These are phyloP conservation scores for Diadophis punctatus DNA, from an alignment of 2,113 vertebrate species.

Conservation along the genomic window DNA sequence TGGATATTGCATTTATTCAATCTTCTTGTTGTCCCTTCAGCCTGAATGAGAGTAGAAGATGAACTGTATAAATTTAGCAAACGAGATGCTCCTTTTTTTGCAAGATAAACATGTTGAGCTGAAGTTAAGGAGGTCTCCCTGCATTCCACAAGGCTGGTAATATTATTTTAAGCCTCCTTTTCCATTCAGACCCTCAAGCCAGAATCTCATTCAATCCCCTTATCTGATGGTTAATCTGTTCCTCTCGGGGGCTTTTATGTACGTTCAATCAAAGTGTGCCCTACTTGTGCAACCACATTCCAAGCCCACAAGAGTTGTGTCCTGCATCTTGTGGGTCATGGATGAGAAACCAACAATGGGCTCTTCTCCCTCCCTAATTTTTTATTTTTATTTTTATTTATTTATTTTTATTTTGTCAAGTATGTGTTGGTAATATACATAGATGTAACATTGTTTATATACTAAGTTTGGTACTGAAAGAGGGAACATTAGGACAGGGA, in stretches of 20 bases:
- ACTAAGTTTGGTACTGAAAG: too few species aligned
- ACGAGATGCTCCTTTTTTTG: not conserved
- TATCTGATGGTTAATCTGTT: not conserved
- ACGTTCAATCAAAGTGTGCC: not conserved
- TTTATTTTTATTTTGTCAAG: too few species aligned
- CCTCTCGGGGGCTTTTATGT: not conserved
- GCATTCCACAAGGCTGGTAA: not conserved
- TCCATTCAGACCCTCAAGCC: not conserved
- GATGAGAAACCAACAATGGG: not conserved
- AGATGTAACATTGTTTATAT: too few species aligned
- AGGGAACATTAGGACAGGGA: too few species aligned
- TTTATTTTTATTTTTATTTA: too few species aligned
- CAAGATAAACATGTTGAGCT: not conserved
- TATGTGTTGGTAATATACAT: too few species aligned
- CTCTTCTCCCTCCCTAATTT: not conserved
- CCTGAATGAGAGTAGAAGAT: not conserved
- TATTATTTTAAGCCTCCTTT: not conserved
- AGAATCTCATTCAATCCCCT: not conserved
- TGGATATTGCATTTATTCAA: not conserved
- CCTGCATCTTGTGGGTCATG: not conserved
- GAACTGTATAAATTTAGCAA: not conserved
- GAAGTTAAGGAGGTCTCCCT: not conserved
- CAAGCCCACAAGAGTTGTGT: too few species aligned
- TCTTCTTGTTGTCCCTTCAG: not conserved
- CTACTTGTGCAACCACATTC: constrained; percentile 1